Evolutionary conservation across 2,888 invertebrate genomes (phyloP).

Genomic region (Mythimna ferrago): DNA sequence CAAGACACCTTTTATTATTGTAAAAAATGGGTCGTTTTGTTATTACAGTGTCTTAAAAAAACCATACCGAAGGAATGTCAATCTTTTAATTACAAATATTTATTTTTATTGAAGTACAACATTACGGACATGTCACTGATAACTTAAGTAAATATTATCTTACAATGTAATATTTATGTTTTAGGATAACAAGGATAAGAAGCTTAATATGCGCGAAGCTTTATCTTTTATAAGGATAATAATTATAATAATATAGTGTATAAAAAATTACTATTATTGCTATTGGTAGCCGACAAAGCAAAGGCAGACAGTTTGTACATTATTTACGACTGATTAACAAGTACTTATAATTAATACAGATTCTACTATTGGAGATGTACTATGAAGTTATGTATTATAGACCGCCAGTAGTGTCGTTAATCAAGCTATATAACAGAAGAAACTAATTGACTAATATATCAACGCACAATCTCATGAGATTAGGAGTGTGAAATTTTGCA

Average conservation of each 20-base stretch:
- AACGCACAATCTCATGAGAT: no score
- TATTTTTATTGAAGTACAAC: constrained; percentile 40
- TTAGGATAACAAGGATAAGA: constrained; percentile 13
- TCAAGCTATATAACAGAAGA: no score
- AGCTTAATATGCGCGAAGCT: constrained; percentile 7
- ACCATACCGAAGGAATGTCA: constrained; percentile 64
- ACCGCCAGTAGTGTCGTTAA: no score
- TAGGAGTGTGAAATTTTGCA: no score
- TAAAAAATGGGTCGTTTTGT: constrained; percentile 18
- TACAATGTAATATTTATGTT: constrained; percentile 34
- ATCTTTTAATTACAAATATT: constrained; percentile 37
- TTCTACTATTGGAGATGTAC: constrained; percentile 1
- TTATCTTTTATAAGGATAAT: not conserved
- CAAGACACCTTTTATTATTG: constrained; percentile 50
- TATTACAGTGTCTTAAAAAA: constrained; percentile 25
- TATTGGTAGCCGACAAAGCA: constrained; percentile 5
- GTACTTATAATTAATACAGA: not conserved
- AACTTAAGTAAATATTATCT: constrained; percentile 28
- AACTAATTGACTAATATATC: no score
- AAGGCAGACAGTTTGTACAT: not conserved
- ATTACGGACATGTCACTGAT: constrained; percentile 10
- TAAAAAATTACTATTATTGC: constrained; percentile 10
- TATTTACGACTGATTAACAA: constrained; percentile 9
- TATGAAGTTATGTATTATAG: constrained; percentile 1
- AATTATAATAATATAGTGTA: not conserved